Percentiles rank a stretch among this genome's conserved stretches.
Conservation (phyloP, 2,888 invertebrate species). For the Torymus auratus region DNA sequence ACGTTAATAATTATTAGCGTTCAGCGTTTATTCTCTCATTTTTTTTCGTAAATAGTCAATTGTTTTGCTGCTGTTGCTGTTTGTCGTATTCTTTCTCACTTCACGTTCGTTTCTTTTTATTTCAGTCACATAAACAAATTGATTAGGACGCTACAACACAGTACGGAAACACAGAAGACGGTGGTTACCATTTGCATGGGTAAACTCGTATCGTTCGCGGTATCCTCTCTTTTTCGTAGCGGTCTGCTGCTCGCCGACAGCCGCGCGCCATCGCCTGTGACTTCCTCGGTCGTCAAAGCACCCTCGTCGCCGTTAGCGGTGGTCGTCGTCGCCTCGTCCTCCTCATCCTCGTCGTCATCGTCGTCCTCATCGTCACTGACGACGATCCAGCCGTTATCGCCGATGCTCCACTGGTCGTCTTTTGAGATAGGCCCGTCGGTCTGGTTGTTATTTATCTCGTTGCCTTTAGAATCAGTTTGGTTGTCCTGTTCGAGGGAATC, state of each 20-base stretch:
- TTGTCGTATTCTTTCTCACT: too few relatives aligned
- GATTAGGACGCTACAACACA: slow-evolving; percentile 76
- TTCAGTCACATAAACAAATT: slow-evolving; percentile 73
- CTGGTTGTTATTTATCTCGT: slow-evolving; percentile 60
- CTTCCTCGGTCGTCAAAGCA: slow-evolving; percentile 45
- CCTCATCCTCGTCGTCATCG: slow-evolving; percentile 40
- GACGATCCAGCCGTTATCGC: slow-evolving; percentile 65
- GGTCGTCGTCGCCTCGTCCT: slow-evolving; percentile 24
- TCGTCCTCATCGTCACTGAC: slow-evolving; percentile 53
- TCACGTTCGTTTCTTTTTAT: background rate
- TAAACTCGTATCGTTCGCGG: slow-evolving; percentile 70
- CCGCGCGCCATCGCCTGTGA: slow-evolving; percentile 38
- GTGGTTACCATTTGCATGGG: slow-evolving; percentile 76
- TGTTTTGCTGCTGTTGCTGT: too few relatives aligned
- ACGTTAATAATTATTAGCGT: slow-evolving; percentile 40
- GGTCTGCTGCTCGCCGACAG: slow-evolving; percentile 1
- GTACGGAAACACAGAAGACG: slow-evolving; percentile 76
- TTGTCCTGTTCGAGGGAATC: slow-evolving; percentile 57
- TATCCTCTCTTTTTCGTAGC: slow-evolving; percentile 61
- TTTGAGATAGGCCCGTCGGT: slow-evolving; percentile 25
- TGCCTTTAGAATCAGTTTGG: slow-evolving; percentile 57
- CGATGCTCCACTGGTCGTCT: slow-evolving; percentile 61
- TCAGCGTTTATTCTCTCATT: slow-evolving; percentile 23
- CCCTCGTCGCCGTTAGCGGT: slow-evolving; percentile 53
- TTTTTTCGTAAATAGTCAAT: background rate